Evolutionary conservation across 2,113 vertebrate genomes (phyloP), one percentile per base, ranked within the genome.

Genomic region (Chionodraco myersi): DNA sequence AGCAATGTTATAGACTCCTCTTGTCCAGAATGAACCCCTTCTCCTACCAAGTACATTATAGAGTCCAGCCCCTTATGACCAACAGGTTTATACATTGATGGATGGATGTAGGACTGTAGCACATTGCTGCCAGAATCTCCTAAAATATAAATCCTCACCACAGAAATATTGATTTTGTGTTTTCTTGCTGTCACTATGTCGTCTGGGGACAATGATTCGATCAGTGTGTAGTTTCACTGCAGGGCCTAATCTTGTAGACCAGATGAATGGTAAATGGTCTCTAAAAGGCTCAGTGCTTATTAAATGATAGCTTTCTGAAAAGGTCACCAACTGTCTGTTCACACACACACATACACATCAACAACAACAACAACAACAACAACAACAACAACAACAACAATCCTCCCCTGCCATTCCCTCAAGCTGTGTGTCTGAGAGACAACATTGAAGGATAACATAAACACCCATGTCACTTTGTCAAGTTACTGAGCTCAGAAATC

Each of bases 231-330:
- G 88, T 91, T 91, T 89, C 80, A 88, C 66, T 75, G 75, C 36
- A 72, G 58, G 70, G 66, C 30, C 79, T 88, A 79, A 90, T 92
- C 88, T 87, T 62, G 77, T 88, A 87, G 87, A 63, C 73, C 86
- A 81, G 88, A 90, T 88, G 86, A 94, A 93, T 92, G 91, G 89
- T 85, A 93, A 91, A 83, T 79, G 87, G 89, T 80, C 85, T 89
- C 92, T 93, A 91, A 93, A 92, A 91, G 86, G 88, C 93, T 94
- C 93, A 93, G 75, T 72, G 87, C 91, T 80, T 84, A 80, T 94
- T 93, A 91, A 88, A 83, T 76, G 61, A 91, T 77, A 80, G 84
- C 70, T 68, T 45, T 77, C n/a, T 92, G 92, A 92, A 91, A 94
- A 95, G 91, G 93, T 92, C 88, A 90, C 44, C 72, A 67, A 72